Conservation (phyloP, 2,113 vertebrate genomes). For the Edolisoma coerulescens region DNA sequence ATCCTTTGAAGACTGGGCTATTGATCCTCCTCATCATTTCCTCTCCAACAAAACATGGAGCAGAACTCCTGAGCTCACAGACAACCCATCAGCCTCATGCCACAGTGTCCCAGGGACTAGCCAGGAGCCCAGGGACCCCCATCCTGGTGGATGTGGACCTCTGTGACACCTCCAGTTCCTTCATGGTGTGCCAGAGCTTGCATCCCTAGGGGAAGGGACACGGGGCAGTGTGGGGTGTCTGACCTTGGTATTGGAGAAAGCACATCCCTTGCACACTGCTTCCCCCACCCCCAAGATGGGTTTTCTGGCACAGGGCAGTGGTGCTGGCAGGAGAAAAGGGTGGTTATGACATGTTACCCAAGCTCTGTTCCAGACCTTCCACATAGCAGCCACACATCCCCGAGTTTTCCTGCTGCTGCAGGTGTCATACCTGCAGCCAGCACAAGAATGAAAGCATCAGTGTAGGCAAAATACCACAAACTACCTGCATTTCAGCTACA, state of each 20-base stretch:
- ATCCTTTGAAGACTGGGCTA: not conserved
- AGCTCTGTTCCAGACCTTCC: not conserved
- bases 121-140: not conserved
- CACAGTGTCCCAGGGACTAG: not conserved
- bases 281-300: accelerated
- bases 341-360: accelerated
- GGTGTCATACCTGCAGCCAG: not conserved
- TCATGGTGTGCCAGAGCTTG: not conserved
- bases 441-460: not conserved
- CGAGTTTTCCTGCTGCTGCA: not conserved
- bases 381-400: not conserved
- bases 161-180: not conserved
- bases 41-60: not conserved
- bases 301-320: not conserved
- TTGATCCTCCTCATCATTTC: not conserved
- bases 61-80: not conserved
- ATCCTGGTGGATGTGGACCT: not conserved
- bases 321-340: not conserved
- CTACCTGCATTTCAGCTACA: not conserved
- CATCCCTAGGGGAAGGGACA: not conserved
- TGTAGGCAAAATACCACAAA: not conserved
- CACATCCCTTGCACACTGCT: not conserved
- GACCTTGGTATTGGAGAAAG: accelerated
- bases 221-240: no score
- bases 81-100: not conserved